Conservation (phyloP, 2,113 vertebrate genomes). For the Bothrops jararaca region DNA sequence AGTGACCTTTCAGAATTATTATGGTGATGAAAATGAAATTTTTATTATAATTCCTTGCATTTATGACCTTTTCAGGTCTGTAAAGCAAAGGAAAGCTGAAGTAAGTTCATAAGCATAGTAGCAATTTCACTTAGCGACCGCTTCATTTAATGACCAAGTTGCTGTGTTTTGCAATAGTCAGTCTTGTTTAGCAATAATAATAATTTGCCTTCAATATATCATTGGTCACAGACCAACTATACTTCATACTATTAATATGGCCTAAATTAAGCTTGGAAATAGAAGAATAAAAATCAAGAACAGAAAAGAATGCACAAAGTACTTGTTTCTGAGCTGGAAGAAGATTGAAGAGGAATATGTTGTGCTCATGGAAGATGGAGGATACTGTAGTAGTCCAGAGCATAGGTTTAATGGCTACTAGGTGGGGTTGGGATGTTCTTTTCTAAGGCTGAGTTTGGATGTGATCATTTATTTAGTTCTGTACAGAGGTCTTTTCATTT, state of each 20-base stretch:
- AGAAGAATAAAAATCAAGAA: neutral
- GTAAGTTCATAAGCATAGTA: neutral
- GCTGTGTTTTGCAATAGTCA: neutral
- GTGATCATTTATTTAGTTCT: neutral
- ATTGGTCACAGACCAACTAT: neutral
- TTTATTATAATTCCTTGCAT: neutral
- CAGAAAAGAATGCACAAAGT: neutral
- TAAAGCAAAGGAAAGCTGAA: neutral
- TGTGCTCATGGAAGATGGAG: neutral
- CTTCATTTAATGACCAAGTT: neutral
- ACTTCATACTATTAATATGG: neutral
- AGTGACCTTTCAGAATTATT: neutral
- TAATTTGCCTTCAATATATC: neutral
- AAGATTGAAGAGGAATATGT: neutral
- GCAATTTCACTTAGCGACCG: neutral
- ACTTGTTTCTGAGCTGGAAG: neutral
- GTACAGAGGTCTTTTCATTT: neutral
- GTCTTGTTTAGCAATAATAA: neutral
- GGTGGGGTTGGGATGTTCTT: neutral
- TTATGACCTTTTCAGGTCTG: neutral
- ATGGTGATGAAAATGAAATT: neutral
- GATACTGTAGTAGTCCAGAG: neutral
- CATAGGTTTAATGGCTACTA: neutral
- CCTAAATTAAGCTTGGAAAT: neutral
- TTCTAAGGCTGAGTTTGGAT: neutral